Base-by-base conservation (phyloP, 1,140 invertebrate genomes). In the Neodiprion pinetum region DNA sequence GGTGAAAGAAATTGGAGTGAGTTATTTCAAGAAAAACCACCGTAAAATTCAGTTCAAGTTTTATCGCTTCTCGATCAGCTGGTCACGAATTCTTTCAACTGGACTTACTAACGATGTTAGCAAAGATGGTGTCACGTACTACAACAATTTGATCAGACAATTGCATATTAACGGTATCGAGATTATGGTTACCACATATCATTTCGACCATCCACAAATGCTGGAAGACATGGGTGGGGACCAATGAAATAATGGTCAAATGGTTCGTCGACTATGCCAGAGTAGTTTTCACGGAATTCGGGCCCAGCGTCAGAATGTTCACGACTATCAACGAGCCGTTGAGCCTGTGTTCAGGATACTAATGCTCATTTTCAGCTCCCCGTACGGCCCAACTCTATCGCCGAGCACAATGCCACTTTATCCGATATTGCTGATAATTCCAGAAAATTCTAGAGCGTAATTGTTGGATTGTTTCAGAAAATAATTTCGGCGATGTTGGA, bases 191-290 rank as follows among this genome's bases (percentile, higher is more conserved):
- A 85, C 80, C 8, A 28, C 84, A 23, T 85, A 81, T 69, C 81
- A 83, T 72, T 84, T 81, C 79, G 84, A 84, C 78, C 77, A 93
- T 48, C 92, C 92, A 2, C 91, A 92, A 76, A 87, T 85, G 23
- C 77, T 93, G 11, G 91, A 93, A 80, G 90, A 93, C 47, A 75
- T 92, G 28, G 91, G 91, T 9, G 91, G 91, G 92, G 89, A 75
- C 87, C 0, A 92, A 91, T 78, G 78, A 84, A 1, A 69, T 85
- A 2, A 88, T 91, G 21, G 79, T 86, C 1, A 82, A 90, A 17
- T 89, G 89, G 75, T 92, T 93, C 76, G 81, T 83, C 49, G 80
- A 88, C 21, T 91, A 89, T 78, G 87, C 90, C 10, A 12, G 61
- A 21, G 47, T 78, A 8, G 72, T 68, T 9, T 81, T 76, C 65